Evolutionary conservation across 2,113 vertebrate genomes (phyloP).

Genomic region (Microtus oregoni): DNA sequence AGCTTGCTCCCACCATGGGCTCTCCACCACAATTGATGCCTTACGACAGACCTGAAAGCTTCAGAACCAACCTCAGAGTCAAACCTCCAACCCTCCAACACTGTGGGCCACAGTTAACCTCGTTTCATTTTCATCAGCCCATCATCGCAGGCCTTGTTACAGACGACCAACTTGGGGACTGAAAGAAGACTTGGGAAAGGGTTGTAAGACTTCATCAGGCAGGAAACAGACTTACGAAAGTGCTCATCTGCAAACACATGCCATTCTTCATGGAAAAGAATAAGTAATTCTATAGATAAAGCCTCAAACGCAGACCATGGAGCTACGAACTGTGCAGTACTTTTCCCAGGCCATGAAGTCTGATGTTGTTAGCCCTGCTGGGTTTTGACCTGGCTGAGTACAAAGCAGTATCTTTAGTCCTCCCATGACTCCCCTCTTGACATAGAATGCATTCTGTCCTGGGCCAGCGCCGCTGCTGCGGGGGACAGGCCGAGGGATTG

Average conservation of each 20-base stretch:
- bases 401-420: not conserved
- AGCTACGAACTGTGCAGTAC: not conserved
- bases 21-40: too few species aligned
- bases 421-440: constrained; percentile 10
- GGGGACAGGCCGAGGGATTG: not conserved
- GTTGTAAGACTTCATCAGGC: not conserved
- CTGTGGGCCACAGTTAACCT: not conserved
- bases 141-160: not conserved
- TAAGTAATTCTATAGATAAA: not conserved
- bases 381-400: not conserved
- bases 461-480: not conserved
- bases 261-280: not conserved
- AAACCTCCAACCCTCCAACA: not conserved
- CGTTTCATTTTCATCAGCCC: too few species aligned
- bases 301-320: not conserved
- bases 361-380: not conserved
- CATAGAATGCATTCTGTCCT: not conserved
- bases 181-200: not conserved
- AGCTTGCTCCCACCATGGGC: not conserved
- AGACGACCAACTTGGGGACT: not conserved
- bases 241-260: not conserved
- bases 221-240: not conserved
- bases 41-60: not conserved
- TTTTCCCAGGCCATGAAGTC: not conserved
- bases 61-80: not conserved